phyloP scores from a whole-genome alignment of 2,113 vertebrate species.

The Paradisaea rubra region DNA sequence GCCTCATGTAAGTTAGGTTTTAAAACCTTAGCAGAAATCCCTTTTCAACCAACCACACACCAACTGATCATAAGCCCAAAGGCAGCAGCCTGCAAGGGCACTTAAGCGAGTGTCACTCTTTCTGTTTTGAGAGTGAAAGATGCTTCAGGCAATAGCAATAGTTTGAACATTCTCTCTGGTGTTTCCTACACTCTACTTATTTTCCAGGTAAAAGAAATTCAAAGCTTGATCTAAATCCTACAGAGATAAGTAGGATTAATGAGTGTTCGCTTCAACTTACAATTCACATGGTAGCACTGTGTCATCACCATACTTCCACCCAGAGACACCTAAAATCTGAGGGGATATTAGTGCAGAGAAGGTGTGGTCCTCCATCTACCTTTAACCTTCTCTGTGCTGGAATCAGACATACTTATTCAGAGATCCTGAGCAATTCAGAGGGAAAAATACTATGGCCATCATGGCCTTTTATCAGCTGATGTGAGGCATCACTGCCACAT shows the following conservation, averaged over 20 bases:
- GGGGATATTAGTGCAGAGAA: background rate
- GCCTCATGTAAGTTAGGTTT: background rate
- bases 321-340: background rate
- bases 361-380: background rate
- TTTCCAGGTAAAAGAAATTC: background rate
- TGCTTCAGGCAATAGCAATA: background rate
- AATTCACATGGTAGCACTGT: background rate
- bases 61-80: background rate
- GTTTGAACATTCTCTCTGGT: background rate
- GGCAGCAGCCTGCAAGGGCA: background rate
- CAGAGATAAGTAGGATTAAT: background rate
- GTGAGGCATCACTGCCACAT: background rate
- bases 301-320: background rate
- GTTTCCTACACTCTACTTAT: background rate
- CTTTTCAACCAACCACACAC: background rate
- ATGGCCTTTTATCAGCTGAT: background rate
- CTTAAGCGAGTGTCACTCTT: background rate
- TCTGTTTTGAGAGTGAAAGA: background rate
- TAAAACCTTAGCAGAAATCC: background rate
- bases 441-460: background rate
- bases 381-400: background rate
- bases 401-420: background rate
- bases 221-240: background rate
- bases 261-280: background rate
- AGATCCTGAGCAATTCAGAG: background rate